phyloP scores from a whole-genome alignment of 2,797 vertebrate species.

The Spinibarbus caldwelli region DNA sequence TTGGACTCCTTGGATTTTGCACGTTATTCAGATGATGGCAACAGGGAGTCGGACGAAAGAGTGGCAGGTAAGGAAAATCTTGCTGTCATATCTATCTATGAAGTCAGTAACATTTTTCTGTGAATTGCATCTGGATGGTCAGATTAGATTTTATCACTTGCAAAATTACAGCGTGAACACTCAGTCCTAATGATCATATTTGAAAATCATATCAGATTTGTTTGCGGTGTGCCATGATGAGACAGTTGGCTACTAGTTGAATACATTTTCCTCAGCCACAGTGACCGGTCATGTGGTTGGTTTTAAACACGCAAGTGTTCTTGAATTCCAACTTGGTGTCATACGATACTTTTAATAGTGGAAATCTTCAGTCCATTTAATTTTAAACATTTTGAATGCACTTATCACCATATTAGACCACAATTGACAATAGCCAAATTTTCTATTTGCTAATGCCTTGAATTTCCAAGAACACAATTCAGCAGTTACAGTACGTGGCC shows the following conservation, averaged over 20 bases:
- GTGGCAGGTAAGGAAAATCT: slow-evolving; percentile 87
- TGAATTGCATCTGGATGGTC: no score
- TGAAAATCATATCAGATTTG: background rate
- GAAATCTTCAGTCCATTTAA: background rate
- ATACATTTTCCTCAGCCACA: background rate
- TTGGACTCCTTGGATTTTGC: slow-evolving; percentile 99
- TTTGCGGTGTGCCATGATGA: background rate
- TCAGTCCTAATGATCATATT: background rate
- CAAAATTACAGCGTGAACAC: background rate
- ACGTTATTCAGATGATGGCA: slow-evolving; percentile 99
- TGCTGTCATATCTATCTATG: background rate
- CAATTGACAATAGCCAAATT: slow-evolving; percentile 1
- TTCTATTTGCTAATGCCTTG: slow-evolving; percentile 3
- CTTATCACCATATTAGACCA: slow-evolving; percentile 3
- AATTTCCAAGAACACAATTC: slow-evolving; percentile 26
- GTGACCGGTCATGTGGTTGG: slow-evolving; percentile 9
- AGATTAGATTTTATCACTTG: no score
- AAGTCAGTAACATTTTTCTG: no score
- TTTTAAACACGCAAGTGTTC: background rate
- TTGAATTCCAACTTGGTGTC: slow-evolving; percentile 3
- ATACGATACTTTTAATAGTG: slow-evolving; percentile 24
- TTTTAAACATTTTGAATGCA: background rate
- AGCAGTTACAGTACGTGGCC: background rate
- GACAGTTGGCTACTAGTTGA: background rate
- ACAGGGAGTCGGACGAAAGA: slow-evolving; percentile 93